Conservation (phyloP, 1,140 invertebrate species). For the Drosophila parabipectinata region DNA sequence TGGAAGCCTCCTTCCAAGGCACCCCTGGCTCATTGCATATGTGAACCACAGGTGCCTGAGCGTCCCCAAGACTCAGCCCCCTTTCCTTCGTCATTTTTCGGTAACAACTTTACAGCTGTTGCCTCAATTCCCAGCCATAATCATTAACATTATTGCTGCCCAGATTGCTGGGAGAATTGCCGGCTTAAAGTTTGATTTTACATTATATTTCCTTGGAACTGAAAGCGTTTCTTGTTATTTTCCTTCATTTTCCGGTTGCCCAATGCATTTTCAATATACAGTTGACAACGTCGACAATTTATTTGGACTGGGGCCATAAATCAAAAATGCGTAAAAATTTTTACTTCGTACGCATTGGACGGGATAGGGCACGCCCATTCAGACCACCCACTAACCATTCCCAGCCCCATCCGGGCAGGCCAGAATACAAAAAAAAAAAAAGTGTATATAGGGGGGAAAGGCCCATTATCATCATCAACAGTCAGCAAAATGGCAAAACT, state of each 20-base stretch:
- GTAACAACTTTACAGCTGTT: slow-evolving; percentile 60
- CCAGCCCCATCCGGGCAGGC: not conserved
- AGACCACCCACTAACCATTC: not conserved
- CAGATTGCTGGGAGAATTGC: slow-evolving; percentile 30
- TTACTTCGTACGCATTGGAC: slow-evolving; percentile 45
- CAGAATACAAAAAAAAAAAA: slow-evolving; percentile 4
- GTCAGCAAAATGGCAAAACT: slow-evolving; percentile 73
- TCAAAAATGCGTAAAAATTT: slow-evolving; percentile 82
- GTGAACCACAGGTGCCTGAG: slow-evolving; percentile 67
- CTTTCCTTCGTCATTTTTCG: slow-evolving; percentile 4
- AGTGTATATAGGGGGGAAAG: slow-evolving; percentile 23
- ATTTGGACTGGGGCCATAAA: slow-evolving; percentile 69
- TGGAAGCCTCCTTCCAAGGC: slow-evolving; percentile 13
- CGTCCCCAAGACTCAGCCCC: not conserved
- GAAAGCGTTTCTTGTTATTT: slow-evolving; percentile 5
- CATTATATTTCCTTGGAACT: slow-evolving; percentile 18
- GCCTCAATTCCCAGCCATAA: slow-evolving; percentile 65
- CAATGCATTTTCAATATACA: slow-evolving; percentile 78
- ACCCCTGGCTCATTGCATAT: slow-evolving; percentile 41
- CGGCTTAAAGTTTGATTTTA: slow-evolving; percentile 46
- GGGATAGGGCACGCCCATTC: slow-evolving; percentile 24
- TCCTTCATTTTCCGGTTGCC: not conserved
- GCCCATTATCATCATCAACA: slow-evolving; percentile 80
- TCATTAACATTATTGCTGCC: slow-evolving; percentile 77
- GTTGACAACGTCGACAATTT: slow-evolving; percentile 62